phyloP scores from a whole-genome alignment of 2,113 vertebrate genomes.

The Paradoxurus hermaphroditus region DNA sequence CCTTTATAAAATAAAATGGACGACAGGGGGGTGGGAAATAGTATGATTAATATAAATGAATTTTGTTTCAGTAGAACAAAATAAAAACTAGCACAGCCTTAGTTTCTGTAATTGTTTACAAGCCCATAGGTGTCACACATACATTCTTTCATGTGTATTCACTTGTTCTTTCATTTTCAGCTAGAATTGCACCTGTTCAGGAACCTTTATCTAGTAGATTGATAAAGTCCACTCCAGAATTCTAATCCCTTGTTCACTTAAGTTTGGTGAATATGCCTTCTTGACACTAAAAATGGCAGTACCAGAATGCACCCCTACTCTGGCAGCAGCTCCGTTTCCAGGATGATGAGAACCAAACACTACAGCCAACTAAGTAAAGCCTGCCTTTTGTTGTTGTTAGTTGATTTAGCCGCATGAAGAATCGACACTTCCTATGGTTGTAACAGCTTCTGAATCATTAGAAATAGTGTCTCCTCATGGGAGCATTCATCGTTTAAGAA shows the following conservation, averaged over 20 bases:
- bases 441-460: not conserved
- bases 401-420: not conserved
- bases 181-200: not conserved
- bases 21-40: not conserved
- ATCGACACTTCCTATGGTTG: not conserved
- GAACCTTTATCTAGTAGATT: not conserved
- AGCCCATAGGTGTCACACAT: not conserved
- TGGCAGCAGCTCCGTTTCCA: not conserved
- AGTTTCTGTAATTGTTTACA: not conserved
- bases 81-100: not conserved
- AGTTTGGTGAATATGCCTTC: not conserved
- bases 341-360: not conserved
- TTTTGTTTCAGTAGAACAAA: not conserved
- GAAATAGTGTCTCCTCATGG: not conserved
- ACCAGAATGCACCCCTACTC: not conserved
- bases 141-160: not conserved
- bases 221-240: not conserved
- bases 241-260: not conserved
- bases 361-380: not conserved
- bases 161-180: not conserved
- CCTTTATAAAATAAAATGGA: not conserved
- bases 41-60: not conserved
- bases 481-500: not conserved
- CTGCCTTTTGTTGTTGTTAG: not conserved
- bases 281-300: not conserved